These are phyloP conservation scores for Volucella bombylans DNA, from an alignment of 2,888 invertebrate genomes.

Conservation along the genomic window DNA sequence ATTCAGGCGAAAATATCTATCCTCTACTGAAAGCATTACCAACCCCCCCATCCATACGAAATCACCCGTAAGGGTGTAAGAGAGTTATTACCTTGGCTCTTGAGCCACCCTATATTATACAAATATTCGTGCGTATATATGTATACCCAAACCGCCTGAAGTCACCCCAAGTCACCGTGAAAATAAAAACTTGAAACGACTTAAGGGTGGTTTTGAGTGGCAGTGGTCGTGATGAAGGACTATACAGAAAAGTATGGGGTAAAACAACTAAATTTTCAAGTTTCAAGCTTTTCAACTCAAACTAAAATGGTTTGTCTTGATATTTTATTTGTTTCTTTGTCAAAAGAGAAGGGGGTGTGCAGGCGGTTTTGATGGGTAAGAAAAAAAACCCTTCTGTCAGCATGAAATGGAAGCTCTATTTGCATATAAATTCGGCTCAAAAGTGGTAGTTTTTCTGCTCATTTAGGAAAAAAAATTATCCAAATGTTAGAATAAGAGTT, in stretches of 20 bases:
- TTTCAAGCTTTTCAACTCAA: conserved; percentile 59
- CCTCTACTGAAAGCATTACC: conserved; percentile 5
- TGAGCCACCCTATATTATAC: conserved; percentile 12
- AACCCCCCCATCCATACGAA: conserved; percentile 32
- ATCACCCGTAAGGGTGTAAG: conserved; percentile 53
- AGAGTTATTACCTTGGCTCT: conserved; percentile 68
- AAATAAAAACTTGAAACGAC: conserved; percentile 52
- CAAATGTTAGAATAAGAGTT: conserved; percentile 66
- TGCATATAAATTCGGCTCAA: conserved; percentile 64
- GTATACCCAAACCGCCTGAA: conserved; percentile 42
- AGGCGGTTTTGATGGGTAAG: background rate
- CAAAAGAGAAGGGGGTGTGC: background rate
- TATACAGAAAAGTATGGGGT: background rate
- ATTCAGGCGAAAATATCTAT: conserved; percentile 44
- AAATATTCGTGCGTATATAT: background rate
- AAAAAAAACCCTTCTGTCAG: conserved; percentile 25
- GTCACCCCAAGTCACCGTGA: background rate
- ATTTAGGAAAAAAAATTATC: conserved; percentile 67
- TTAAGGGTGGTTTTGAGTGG: conserved; percentile 38
- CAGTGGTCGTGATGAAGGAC: conserved; percentile 8
- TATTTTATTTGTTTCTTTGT: conserved; percentile 68
- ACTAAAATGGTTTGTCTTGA: conserved; percentile 67
- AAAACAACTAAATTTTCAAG: conserved; percentile 64
- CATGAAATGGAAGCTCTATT: conserved; percentile 47
- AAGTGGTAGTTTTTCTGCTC: conserved; percentile 67